Conservation (phyloP, 2,797 vertebrate genomes). For the Gallinago solitaria region DNA sequence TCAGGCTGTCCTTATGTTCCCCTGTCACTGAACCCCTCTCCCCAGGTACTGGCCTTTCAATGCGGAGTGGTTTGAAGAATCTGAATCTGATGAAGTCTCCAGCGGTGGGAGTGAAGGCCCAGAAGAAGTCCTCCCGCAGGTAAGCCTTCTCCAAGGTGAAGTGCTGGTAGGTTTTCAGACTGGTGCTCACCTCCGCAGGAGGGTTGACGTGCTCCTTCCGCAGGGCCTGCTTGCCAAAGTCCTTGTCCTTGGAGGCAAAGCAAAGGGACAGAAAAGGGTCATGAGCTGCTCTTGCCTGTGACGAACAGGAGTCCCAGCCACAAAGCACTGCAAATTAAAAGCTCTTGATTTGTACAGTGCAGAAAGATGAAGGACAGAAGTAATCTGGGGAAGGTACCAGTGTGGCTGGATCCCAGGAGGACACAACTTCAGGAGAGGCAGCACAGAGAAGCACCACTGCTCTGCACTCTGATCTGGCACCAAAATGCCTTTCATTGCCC, state of each 20-base stretch:
- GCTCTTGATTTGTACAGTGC: neutral
- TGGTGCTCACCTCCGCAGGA: conserved; percentile 94
- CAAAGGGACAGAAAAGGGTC: neutral
- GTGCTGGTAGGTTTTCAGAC: conserved; percentile 99
- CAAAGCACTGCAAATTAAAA: neutral
- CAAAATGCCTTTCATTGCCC: neutral
- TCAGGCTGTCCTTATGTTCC: neutral
- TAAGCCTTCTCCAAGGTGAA: conserved; percentile 98
- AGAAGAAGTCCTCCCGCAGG: conserved; percentile 96
- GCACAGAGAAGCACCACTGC: neutral
- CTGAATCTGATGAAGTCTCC: conserved; percentile 96
- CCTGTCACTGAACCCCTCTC: fast-evolving
- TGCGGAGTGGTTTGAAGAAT: conserved; percentile 93
- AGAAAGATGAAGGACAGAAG: neutral
- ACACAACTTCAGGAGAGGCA: neutral
- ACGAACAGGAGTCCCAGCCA: neutral
- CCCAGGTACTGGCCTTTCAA: conserved; percentile 85
- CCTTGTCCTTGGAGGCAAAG: conserved; percentile 86
- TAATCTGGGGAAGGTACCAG: neutral
- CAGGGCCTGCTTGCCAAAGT: conserved; percentile 94
- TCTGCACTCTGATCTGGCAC: neutral
- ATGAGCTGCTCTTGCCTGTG: neutral
- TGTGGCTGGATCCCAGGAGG: neutral
- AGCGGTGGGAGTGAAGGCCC: conserved; percentile 94
- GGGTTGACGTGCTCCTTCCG: conserved; percentile 95